Conservation (phyloP, 2,888 invertebrate genomes). For the Bugula neritina region DNA sequence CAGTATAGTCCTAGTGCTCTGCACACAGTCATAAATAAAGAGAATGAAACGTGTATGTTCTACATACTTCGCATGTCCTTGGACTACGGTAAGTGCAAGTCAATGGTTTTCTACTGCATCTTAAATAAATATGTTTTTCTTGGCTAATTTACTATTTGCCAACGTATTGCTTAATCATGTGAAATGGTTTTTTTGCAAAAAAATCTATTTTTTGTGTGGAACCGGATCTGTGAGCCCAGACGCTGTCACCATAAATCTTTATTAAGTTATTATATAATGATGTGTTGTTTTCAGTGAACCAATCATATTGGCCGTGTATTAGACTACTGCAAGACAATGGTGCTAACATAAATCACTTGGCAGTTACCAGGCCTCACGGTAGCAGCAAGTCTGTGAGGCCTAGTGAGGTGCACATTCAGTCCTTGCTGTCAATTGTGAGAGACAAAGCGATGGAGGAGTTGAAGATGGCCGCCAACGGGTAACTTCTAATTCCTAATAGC, state of each 20-base stretch:
- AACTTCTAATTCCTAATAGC: no score
- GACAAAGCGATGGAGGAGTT: background rate
- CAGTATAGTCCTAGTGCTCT: background rate
- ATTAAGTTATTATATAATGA: no score
- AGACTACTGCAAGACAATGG: background rate
- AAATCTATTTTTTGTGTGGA: no score
- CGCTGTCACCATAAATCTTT: no score
- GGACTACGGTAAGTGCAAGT: constrained; percentile 4
- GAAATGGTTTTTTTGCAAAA: no score
- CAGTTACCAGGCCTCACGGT: background rate
- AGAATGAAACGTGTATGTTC: constrained; percentile 18
- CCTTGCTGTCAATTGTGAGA: background rate
- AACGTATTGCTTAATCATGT: no score
- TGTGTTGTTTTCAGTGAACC: background rate
- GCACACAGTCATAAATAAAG: constrained; percentile 10
- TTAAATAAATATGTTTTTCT: no score
- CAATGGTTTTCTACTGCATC: no score
- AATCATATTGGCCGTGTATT: background rate
- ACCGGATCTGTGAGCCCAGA: no score
- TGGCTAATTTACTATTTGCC: no score
- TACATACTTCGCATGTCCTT: constrained; percentile 11
- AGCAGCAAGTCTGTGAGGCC: background rate
- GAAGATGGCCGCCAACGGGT: background rate
- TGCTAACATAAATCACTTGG: constrained; percentile 24
- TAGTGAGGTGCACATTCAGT: background rate